Percentiles rank a stretch among this genome's conserved stretches.
phyloP scores from a whole-genome alignment of 2,797 vertebrate genomes.

The Melanogrammus aeglefinus region DNA sequence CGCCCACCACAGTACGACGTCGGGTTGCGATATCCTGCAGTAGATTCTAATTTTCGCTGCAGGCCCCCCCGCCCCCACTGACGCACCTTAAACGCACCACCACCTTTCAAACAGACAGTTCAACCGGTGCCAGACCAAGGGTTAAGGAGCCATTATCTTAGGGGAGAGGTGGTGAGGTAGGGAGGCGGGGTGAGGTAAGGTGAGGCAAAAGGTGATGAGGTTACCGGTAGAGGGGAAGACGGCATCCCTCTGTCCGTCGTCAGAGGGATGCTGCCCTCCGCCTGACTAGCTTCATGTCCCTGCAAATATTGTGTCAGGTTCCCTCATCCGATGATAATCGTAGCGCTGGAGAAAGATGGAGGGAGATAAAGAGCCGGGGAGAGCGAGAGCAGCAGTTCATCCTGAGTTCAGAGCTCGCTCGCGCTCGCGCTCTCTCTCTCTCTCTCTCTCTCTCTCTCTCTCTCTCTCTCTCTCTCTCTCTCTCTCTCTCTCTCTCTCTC shows the following conservation, averaged over 20 bases:
- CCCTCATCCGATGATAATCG: conserved; percentile 66
- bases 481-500: conserved; percentile 30
- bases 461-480: background rate
- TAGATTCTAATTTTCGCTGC: no score
- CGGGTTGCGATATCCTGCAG: no score
- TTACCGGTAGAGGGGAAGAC: conserved; percentile 1
- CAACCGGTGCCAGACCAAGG: no score
- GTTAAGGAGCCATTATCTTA: background rate
- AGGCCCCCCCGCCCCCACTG: no score
- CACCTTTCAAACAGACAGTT: no score
- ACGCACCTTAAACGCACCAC: no score
- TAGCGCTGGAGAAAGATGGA: conserved; percentile 1
- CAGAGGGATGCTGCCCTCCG: conserved; percentile 19
- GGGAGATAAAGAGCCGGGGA: no score
- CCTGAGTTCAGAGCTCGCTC: conserved; percentile 48
- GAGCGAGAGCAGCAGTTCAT: conserved; percentile 55
- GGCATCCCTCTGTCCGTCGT: conserved; percentile 40
- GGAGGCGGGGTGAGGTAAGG: background rate
- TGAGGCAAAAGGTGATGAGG: conserved; percentile 5
- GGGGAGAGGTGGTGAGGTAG: conserved; percentile 19
- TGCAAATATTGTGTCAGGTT: conserved; percentile 63
- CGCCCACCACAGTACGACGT: no score
- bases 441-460: conserved; percentile 26
- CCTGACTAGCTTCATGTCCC: conserved; percentile 35
- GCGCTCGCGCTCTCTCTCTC: no score